Percentiles rank a stretch among this genome's conserved stretches.
These are phyloP conservation scores for Clarias platycephalus DNA, from an alignment of 2,797 vertebrate genomes.

Conservation along the genomic window DNA sequence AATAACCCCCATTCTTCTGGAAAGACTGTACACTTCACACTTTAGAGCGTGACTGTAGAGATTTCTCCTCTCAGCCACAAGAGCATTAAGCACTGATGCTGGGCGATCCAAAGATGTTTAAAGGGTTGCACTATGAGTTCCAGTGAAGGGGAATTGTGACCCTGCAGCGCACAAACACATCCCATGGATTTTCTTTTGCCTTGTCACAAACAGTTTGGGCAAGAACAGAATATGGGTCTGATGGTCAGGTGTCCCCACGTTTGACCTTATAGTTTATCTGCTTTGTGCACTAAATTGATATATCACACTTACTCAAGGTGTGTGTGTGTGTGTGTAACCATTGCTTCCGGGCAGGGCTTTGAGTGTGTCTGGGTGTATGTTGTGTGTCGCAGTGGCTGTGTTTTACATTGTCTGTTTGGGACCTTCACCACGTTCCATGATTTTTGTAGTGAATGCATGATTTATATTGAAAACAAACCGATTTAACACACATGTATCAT, in stretches of 20 bases:
- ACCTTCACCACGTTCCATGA: neutral
- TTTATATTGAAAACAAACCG: neutral
- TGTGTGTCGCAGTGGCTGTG: neutral
- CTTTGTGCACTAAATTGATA: neutral
- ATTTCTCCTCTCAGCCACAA: neutral
- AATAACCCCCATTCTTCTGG: neutral
- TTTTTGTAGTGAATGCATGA: neutral
- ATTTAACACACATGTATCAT: conserved; percentile 1
- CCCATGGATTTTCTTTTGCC: neutral
- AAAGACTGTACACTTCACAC: neutral
- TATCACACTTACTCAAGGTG: neutral
- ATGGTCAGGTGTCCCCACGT: neutral
- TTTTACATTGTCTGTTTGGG: neutral
- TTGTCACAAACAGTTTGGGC: neutral
- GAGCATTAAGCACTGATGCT: neutral
- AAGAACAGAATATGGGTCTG: neutral
- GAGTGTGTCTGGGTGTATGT: neutral
- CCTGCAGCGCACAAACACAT: neutral
- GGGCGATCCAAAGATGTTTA: neutral
- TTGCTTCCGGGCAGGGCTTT: neutral
- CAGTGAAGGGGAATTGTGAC: neutral
- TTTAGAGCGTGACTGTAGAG: neutral
- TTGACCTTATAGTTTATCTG: neutral
- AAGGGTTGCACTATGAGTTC: neutral
- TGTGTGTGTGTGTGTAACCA: neutral